These are phyloP conservation scores for Folsomia candida DNA, from an alignment of 2,888 invertebrate species.

Conservation along the genomic window DNA sequence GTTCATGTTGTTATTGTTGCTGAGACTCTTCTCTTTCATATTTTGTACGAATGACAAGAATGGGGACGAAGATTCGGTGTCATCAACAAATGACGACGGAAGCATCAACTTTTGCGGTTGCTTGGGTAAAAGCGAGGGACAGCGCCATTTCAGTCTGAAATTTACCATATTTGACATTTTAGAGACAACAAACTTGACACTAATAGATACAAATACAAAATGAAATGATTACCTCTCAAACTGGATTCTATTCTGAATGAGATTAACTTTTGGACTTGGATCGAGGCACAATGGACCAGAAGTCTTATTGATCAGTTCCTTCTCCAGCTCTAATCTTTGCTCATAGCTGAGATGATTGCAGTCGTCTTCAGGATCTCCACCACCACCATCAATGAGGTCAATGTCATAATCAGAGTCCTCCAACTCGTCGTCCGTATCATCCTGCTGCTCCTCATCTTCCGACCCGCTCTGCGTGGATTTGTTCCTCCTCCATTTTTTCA, in stretches of 20 bases:
- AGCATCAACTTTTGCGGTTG: conserved; percentile 1
- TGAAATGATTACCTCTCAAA: conserved; percentile 60
- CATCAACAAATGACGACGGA: no score
- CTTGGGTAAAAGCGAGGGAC: not conserved
- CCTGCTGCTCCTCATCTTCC: conserved; percentile 20
- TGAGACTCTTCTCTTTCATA: no score
- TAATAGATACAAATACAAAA: no score
- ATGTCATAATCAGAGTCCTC: conserved; percentile 33
- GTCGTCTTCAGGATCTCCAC: conserved; percentile 13
- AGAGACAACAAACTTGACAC: no score
- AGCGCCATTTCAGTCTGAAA: not conserved
- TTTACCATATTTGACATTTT: no score
- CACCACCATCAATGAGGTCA: conserved; percentile 24
- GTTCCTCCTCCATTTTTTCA: conserved; percentile 10
- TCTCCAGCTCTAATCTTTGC: conserved; percentile 75
- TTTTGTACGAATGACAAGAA: no score
- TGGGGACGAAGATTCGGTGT: no score
- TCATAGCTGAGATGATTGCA: conserved; percentile 72
- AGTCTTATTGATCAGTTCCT: conserved; percentile 79
- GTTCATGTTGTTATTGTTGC: no score
- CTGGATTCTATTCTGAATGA: conserved; percentile 72
- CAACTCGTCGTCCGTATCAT: conserved; percentile 15
- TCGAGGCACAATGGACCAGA: conserved; percentile 85
- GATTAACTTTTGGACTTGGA: conserved; percentile 77
- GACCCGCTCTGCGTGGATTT: not conserved